phyloP scores from a whole-genome alignment of 2,113 vertebrate genomes.

The Saguinus midas region DNA sequence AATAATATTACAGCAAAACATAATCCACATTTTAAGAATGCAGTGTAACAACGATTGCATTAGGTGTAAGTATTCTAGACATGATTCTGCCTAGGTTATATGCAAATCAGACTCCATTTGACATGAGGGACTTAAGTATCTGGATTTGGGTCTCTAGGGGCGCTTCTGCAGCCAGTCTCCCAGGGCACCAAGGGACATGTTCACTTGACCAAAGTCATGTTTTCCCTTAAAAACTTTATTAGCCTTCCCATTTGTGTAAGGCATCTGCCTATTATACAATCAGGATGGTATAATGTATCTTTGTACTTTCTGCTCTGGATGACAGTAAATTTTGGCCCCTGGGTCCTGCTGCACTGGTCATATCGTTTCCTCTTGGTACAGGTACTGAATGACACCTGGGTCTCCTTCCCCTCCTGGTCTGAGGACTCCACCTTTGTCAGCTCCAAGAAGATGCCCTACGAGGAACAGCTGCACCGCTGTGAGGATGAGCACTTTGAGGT shows the following conservation, averaged over 20 bases:
- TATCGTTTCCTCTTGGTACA: slow-evolving; percentile 54
- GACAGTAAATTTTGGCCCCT: fast-evolving
- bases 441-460: slow-evolving; percentile 98
- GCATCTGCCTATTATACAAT: neutral
- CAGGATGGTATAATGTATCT: neutral
- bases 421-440: slow-evolving; percentile 99
- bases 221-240: neutral
- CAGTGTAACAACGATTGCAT: neutral
- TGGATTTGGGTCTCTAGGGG: neutral
- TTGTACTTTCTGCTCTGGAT: fast-evolving
- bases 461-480: slow-evolving; percentile 98
- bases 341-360: no score
- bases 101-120: neutral
- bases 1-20: neutral
- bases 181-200: neutral
- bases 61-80: neutral
- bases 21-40: neutral
- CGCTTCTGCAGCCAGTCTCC: neutral
- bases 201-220: neutral
- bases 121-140: neutral
- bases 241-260: neutral
- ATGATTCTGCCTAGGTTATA: neutral
- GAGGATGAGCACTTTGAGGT: slow-evolving; percentile 99
- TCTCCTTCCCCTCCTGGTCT: slow-evolving; percentile 99
- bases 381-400: slow-evolving; percentile 99